Percentiles rank a stretch among this genome's conserved stretches.
Evolutionary conservation across 2,797 vertebrate genomes (phyloP).

Genomic region (Pterois miles): DNA sequence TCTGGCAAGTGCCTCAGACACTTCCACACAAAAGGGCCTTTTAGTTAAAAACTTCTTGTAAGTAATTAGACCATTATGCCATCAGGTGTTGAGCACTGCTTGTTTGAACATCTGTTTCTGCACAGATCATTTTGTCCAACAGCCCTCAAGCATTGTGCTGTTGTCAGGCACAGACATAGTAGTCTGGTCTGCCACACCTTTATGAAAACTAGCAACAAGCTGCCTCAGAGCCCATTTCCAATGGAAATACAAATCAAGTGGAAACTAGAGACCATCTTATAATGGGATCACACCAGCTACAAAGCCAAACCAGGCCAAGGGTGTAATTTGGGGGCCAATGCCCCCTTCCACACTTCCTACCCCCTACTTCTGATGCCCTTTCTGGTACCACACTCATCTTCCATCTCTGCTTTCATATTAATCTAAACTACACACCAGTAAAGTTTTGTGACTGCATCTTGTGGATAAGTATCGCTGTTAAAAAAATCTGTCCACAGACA

Average conservation of each 20-base stretch:
- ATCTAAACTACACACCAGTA: background rate
- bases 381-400: background rate
- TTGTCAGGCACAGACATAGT: background rate
- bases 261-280: background rate
- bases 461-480: background rate
- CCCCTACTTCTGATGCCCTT: rapidly evolving
- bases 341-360: background rate
- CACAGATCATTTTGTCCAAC: conserved; percentile 7
- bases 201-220: conserved; percentile 43
- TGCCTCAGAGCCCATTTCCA: conserved; percentile 1
- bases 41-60: background rate
- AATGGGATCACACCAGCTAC: background rate
- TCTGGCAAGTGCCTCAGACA: background rate
- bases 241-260: conserved; percentile 18
- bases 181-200: conserved; percentile 18
- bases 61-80: background rate
- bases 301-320: background rate
- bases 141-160: background rate
- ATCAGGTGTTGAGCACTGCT: background rate
- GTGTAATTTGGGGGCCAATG: background rate
- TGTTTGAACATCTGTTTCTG: conserved; percentile 28
- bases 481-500: background rate
- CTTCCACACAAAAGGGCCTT: background rate
- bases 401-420: background rate
- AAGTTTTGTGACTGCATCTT: background rate